Evolutionary conservation across 2,797 vertebrate genomes (phyloP).

Genomic region (Mormyrus proboscirostris): DNA sequence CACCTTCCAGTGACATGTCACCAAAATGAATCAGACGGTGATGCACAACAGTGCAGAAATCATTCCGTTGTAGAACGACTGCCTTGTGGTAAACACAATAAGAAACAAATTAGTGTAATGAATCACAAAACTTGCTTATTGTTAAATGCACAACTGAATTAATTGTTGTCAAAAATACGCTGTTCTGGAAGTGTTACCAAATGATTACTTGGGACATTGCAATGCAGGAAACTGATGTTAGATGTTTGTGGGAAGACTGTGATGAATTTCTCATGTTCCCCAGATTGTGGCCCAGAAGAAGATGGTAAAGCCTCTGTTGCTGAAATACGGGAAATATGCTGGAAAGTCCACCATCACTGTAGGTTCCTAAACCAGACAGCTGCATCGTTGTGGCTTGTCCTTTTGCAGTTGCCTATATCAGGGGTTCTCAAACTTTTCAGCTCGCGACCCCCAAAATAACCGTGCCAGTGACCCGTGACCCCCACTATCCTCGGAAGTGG

Average conservation of each 20-base stretch:
- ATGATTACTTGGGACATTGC: neutral
- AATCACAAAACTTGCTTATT: neutral
- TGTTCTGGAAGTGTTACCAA: neutral
- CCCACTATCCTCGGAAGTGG: too few species aligned
- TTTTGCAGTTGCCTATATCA: too few species aligned
- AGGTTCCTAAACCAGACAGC: conserved; percentile 30
- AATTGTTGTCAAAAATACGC: neutral
- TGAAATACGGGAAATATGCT: conserved; percentile 85
- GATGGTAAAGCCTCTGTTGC: conserved; percentile 77
- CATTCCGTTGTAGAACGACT: neutral
- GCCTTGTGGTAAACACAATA: neutral
- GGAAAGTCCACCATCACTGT: conserved; percentile 92
- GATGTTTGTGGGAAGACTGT: neutral
- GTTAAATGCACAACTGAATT: neutral
- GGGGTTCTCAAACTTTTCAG: too few species aligned
- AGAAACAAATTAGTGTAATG: neutral
- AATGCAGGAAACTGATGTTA: neutral
- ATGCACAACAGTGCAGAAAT: neutral
- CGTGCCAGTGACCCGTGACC: too few species aligned
- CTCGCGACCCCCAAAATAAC: too few species aligned
- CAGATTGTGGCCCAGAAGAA: conserved; percentile 95
- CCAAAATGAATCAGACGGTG: neutral
- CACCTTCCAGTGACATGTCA: neutral
- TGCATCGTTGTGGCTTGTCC: neutral
- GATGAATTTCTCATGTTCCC: conserved; percentile 32